Base-by-base conservation (phyloP, 2,888 invertebrate genomes). In the Pilophorus perplexus region DNA sequence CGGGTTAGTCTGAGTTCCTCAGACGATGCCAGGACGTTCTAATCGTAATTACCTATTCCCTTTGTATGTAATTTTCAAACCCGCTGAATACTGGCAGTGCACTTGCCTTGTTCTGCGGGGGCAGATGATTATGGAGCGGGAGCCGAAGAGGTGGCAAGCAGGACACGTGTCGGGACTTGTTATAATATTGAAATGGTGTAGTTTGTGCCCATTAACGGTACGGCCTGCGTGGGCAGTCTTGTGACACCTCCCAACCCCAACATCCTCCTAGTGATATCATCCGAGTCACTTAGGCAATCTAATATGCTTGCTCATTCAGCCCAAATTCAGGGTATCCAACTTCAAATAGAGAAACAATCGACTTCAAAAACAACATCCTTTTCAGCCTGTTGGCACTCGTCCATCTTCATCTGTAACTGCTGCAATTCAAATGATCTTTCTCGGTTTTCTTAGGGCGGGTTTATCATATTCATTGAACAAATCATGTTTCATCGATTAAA, bases 261-360 rank as follows among this genome's bases (percentile, higher is more conserved):
- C 52, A 38, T 64, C 64, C 52, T 52, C 18, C 50, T 50, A 52
- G 50, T 64, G 50, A 50, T 50, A 64, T 52, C 64, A 48, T 64
- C 50, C 38, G 10, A 37, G 64, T 52, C 64, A 64, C 64, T 64
- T 64, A 52, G 64, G 64, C 64, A 64, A 64, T 64, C 52, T 64
- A 64, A 64, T 64, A 52, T 40, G 37, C 52, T 64, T 18, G 52
- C 52, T 64, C 64, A 18, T 64, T 64, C 64, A 20, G 62, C 20
- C 46, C 62, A 44, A 62, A 62, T 62, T 62, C 62, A 52, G 52
- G 25, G 52, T 23, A 25, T 25, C 28, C 18, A 23, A 28, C 52
- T 52, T 52, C 38, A 55, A 55, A 55, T 55, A 38, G 55, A 55
- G 55, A 55, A 55, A 55, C 55, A 33, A 55, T 55, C 55, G 55